Evolutionary conservation across 2,797 vertebrate genomes (phyloP).

Genomic region (Chelonia mydas): DNA sequence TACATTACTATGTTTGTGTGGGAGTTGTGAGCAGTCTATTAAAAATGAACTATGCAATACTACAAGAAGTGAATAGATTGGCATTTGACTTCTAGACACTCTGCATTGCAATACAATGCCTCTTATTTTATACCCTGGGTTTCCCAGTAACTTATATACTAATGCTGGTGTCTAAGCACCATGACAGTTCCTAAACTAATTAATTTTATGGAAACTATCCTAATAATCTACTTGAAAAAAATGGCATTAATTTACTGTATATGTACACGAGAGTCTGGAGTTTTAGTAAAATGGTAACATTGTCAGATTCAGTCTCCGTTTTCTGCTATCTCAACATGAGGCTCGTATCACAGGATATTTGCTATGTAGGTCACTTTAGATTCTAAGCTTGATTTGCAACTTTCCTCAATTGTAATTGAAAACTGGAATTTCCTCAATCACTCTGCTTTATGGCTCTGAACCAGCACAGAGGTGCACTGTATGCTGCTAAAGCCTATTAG

Average conservation of each 20-base stretch:
- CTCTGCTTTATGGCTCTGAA: not conserved
- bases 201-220: slow-evolving; percentile 70
- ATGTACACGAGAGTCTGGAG: slow-evolving; percentile 7
- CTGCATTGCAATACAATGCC: slow-evolving; percentile 64
- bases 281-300: slow-evolving; percentile 42
- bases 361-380: not conserved
- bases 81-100: slow-evolving; percentile 73
- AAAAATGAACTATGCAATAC: slow-evolving; percentile 62
- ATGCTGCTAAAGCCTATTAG: accelerated
- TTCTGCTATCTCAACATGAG: not conserved
- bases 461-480: not conserved
- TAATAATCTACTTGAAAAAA: slow-evolving; percentile 48
- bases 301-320: not conserved
- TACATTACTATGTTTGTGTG: slow-evolving; percentile 26
- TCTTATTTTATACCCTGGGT: slow-evolving; percentile 71
- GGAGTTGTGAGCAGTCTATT: slow-evolving; percentile 55
- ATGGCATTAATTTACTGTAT: slow-evolving; percentile 51
- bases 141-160: slow-evolving; percentile 68
- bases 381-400: not conserved
- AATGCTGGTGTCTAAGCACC: slow-evolving; percentile 64
- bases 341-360: not conserved
- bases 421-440: not conserved
- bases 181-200: slow-evolving; percentile 73
- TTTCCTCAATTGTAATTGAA: not conserved
- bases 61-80: slow-evolving; percentile 67